These are phyloP conservation scores for Prionailurus viverrinus DNA, from an alignment of 2,113 vertebrate genomes.

Conservation along the genomic window DNA sequence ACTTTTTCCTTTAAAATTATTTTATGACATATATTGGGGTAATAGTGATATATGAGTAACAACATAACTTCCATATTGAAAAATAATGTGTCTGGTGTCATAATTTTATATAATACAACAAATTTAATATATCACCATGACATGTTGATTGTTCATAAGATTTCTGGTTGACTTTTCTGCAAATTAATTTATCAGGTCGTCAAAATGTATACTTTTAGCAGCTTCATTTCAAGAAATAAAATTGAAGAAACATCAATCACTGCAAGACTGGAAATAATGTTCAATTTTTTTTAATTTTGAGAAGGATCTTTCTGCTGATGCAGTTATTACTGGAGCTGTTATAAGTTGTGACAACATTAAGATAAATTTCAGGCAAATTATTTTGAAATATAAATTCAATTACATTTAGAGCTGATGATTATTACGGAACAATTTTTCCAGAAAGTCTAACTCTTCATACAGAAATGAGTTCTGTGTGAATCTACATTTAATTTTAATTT, in stretches of 20 bases:
- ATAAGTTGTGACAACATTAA: background rate
- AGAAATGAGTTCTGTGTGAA: background rate
- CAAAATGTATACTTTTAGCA: slow-evolving; percentile 32
- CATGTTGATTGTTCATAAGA: background rate
- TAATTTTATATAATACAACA: background rate
- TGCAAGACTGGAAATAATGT: background rate
- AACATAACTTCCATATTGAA: background rate
- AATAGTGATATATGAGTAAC: background rate
- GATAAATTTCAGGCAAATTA: slow-evolving; percentile 37
- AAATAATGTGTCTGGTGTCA: background rate
- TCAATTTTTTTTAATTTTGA: slow-evolving; percentile 28
- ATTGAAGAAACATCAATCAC: background rate
- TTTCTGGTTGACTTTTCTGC: background rate
- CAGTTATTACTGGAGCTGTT: background rate
- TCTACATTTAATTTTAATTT: slow-evolving; percentile 32
- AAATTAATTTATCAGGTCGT: slow-evolving; percentile 12
- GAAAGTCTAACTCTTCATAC: background rate
- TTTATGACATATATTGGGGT: background rate
- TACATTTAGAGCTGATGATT: slow-evolving; percentile 24
- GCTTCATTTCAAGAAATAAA: slow-evolving; percentile 39
- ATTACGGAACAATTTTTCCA: background rate
- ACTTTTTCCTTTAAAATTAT: background rate
- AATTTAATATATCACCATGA: background rate
- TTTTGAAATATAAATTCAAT: slow-evolving; percentile 49
- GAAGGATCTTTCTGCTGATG: background rate